Percentiles rank a stretch among this genome's conserved stretches.
Evolutionary conservation across 2,888 invertebrate species (phyloP).

Genomic region (Pandemis heparana): DNA sequence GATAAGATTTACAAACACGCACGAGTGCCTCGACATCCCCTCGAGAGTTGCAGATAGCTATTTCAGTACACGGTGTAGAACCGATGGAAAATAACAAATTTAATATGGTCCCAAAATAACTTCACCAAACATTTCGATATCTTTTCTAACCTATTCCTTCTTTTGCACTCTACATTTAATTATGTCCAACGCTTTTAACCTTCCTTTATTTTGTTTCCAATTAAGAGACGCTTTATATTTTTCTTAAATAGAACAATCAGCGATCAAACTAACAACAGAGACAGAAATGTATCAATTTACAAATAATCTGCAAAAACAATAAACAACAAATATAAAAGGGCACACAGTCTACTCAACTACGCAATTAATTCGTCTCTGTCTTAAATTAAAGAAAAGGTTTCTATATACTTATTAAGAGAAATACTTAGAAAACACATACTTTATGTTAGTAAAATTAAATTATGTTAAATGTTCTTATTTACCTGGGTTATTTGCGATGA

Average conservation of each 20-base stretch:
- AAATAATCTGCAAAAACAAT: not conserved
- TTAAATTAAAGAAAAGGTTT: no score
- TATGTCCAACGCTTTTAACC: not conserved
- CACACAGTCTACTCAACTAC: not conserved
- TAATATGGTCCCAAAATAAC: constrained; percentile 1
- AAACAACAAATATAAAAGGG: not conserved
- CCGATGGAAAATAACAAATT: not conserved
- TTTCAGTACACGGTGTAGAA: not conserved
- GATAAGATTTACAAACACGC: not conserved
- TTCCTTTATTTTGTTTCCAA: not conserved
- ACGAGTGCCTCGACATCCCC: not conserved
- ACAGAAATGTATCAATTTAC: not conserved
- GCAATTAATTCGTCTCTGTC: not conserved
- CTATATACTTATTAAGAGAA: no score
- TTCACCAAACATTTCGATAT: not conserved
- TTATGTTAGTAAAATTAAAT: no score
- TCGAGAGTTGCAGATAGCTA: not conserved
- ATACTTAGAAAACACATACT: no score
- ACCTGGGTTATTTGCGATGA: no score
- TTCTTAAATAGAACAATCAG: not conserved
- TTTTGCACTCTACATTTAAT: not conserved
- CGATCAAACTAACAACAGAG: not conserved
- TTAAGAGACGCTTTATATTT: not conserved
- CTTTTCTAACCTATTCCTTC: not conserved
- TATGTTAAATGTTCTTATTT: no score